These are phyloP conservation scores for Coenonympha arcania DNA, from an alignment of 2,888 invertebrate species.

Conservation along the genomic window DNA sequence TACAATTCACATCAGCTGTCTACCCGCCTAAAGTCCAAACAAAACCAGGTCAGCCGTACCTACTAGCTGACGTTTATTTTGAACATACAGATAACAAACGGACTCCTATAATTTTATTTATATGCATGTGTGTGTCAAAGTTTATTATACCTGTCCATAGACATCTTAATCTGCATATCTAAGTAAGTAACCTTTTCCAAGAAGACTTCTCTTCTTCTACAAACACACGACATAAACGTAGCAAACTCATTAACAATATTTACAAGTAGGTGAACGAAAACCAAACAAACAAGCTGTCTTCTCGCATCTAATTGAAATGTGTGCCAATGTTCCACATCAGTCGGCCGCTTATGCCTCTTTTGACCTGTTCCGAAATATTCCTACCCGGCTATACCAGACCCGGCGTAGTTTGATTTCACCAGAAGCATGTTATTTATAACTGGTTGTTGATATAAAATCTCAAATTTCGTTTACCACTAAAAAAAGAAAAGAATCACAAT, in stretches of 20 bases:
- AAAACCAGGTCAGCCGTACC: too few species aligned
- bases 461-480: too few species aligned
- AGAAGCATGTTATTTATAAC: not conserved
- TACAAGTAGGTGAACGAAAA: not conserved
- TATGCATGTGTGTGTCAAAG: too few species aligned
- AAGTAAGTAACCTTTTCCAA: not conserved
- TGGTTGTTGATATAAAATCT: not conserved
- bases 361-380: slow-evolving; percentile 42
- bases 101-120: too few species aligned
- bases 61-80: too few species aligned
- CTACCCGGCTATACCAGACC: not conserved
- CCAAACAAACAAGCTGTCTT: slow-evolving; percentile 1
- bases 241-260: not conserved
- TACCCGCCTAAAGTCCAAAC: too few species aligned
- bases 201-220: too few species aligned
- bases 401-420: slow-evolving; percentile 1
- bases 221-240: not conserved
- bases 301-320: slow-evolving; percentile 30
- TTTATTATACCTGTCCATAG: too few species aligned
- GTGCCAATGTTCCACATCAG: slow-evolving; percentile 41
- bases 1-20: too few species aligned
- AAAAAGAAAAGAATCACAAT: too few species aligned
- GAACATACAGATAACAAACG: too few species aligned
- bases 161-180: too few species aligned
- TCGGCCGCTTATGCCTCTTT: slow-evolving; percentile 52